phyloP scores from a whole-genome alignment of 2,888 invertebrate species.

The Lypha dubia region DNA sequence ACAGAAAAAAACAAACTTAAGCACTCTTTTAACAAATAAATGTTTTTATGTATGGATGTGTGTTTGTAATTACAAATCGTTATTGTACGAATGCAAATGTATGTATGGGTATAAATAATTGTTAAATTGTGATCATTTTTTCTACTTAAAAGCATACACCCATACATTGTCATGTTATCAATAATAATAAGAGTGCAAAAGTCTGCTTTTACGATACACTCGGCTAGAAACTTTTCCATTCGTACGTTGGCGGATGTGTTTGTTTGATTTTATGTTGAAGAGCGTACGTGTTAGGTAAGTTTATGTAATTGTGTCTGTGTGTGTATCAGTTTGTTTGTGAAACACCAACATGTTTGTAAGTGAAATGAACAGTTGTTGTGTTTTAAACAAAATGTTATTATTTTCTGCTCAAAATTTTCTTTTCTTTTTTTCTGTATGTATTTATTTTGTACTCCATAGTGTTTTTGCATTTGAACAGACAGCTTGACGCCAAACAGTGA shows the following conservation, averaged over 20 bases:
- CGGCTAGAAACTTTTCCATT: not conserved
- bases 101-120: constrained; percentile 44
- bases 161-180: not conserved
- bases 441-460: constrained; percentile 47
- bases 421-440: not conserved
- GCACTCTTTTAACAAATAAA: not conserved
- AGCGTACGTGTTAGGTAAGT: not conserved
- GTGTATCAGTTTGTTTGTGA: constrained; percentile 2
- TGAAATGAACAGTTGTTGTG: constrained; percentile 41
- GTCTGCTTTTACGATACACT: constrained; percentile 8
- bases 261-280: constrained; percentile 17
- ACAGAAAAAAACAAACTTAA: no score
- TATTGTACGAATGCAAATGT: constrained; percentile 8
- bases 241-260: constrained; percentile 27
- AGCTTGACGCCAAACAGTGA: constrained; percentile 69
- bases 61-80: constrained; percentile 29
- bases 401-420: constrained; percentile 42
- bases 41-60: not conserved
- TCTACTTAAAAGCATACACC: not conserved
- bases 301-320: not conserved
- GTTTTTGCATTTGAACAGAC: constrained; percentile 66
- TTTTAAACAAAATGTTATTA: constrained; percentile 40
- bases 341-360: constrained; percentile 15
- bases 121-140: constrained; percentile 50
- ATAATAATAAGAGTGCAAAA: constrained; percentile 18